Evolutionary conservation across 2,888 invertebrate genomes (phyloP).

Genomic region (Drosophila seclusa): DNA sequence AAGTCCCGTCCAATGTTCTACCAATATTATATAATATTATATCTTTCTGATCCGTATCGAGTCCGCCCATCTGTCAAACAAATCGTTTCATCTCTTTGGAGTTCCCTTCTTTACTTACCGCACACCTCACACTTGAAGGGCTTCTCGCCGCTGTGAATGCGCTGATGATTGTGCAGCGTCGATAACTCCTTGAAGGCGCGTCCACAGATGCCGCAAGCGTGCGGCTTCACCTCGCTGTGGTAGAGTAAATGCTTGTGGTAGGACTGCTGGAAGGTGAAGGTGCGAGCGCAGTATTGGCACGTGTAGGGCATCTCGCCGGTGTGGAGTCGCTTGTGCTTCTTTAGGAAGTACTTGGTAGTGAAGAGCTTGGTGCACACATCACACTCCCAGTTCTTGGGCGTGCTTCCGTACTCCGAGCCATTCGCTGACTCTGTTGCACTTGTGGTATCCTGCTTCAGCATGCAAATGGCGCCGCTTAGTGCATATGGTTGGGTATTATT

Average conservation of each 20-base stretch:
- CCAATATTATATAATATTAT: not conserved
- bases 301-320: conserved; percentile 95
- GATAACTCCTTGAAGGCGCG: conserved; percentile 94
- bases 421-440: conserved; percentile 21
- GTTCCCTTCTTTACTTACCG: conserved; percentile 86
- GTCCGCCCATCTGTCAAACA: not conserved
- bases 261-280: conserved; percentile 95
- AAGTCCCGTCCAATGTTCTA: not conserved
- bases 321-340: conserved; percentile 94
- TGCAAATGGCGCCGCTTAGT: conserved; percentile 67
- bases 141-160: conserved; percentile 92
- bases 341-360: conserved; percentile 95
- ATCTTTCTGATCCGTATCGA: not conserved
- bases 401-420: conserved; percentile 72
- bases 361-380: conserved; percentile 93
- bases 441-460: conserved; percentile 59
- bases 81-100: not conserved
- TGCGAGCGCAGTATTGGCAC: conserved; percentile 92
- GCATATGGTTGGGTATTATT: conserved; percentile 59
- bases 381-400: conserved; percentile 94
- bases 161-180: conserved; percentile 93
- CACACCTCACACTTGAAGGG: conserved; percentile 95
- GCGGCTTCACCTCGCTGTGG: conserved; percentile 94
- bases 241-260: conserved; percentile 95
- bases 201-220: conserved; percentile 91